Evolutionary conservation across 2,888 invertebrate species (phyloP).

Genomic region (Barypeithes pellucidus): DNA sequence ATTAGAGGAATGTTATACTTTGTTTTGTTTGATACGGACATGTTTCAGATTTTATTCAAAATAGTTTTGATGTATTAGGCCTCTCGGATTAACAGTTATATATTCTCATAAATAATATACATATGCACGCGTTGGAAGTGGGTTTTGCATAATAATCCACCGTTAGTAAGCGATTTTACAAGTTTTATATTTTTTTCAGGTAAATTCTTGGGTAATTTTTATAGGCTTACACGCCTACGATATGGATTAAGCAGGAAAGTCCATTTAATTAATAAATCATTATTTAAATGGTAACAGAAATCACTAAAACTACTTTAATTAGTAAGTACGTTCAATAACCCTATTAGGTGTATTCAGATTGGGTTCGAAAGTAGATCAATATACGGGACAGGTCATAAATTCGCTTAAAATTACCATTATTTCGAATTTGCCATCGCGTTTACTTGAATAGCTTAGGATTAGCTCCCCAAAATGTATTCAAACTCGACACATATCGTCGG

Average conservation of each 20-base stretch:
- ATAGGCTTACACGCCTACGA: background rate
- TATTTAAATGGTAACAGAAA: too few relatives aligned
- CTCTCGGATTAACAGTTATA: constrained; percentile 43
- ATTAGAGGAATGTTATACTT: constrained; percentile 40
- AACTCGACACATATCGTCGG: too few relatives aligned
- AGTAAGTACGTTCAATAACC: too few relatives aligned
- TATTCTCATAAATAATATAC: constrained; percentile 48
- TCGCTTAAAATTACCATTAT: too few relatives aligned
- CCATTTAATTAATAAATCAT: too few relatives aligned
- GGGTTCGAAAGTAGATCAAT: too few relatives aligned
- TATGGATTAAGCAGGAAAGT: background rate
- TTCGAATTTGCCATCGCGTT: too few relatives aligned
- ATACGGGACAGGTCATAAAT: too few relatives aligned
- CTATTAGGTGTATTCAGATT: too few relatives aligned
- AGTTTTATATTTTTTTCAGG: constrained; percentile 1
- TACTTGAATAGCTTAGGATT: too few relatives aligned
- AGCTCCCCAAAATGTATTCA: too few relatives aligned
- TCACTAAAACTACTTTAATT: too few relatives aligned
- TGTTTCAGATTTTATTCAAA: constrained; percentile 41
- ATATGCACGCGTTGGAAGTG: constrained; percentile 29
- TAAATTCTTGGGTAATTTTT: constrained; percentile 10
- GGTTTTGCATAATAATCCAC: constrained; percentile 33
- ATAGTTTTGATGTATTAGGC: constrained; percentile 45
- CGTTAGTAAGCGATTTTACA: constrained; percentile 23
- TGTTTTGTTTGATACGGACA: constrained; percentile 33